A percentile compares a stretch with the other conserved stretches of the same genome.
These are phyloP conservation scores for Xestoiulus laeticollis DNA, from an alignment of 2,888 invertebrate species.

Conservation along the genomic window DNA sequence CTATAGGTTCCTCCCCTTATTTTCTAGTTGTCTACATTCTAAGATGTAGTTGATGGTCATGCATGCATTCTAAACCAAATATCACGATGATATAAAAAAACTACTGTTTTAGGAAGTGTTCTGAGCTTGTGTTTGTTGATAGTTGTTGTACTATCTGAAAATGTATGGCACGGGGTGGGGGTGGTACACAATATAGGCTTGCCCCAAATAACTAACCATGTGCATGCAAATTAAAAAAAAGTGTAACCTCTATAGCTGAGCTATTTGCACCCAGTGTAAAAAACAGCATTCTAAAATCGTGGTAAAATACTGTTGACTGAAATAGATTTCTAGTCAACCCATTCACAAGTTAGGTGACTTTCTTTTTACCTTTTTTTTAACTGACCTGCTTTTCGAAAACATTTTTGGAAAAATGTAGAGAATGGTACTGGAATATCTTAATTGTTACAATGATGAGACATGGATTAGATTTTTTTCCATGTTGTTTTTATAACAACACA, in stretches of 20 bases:
- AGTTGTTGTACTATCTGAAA: neutral
- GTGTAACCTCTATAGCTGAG: neutral
- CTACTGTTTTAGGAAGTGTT: constrained; percentile 29
- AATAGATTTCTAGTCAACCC: constrained; percentile 3
- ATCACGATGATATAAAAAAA: neutral
- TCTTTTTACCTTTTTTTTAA: neutral
- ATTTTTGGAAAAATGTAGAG: neutral
- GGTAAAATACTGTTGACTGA: constrained; percentile 16
- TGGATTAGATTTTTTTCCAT: neutral
- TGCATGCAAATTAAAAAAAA: constrained; percentile 18
- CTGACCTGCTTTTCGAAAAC: neutral
- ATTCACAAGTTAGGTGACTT: constrained; percentile 12
- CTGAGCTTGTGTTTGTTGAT: neutral
- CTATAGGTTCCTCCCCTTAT: neutral
- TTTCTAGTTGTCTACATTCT: constrained; percentile 14
- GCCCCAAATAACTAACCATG: constrained; percentile 33
- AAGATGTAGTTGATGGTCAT: neutral
- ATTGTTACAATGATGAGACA: neutral
- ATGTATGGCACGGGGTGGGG: constrained; percentile 19
- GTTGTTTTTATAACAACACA: neutral
- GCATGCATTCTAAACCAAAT: neutral
- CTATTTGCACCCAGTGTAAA: neutral
- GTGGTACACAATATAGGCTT: constrained; percentile 22
- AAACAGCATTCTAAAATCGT: neutral
- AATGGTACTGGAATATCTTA: neutral